phyloP scores from a whole-genome alignment of 2,797 vertebrate genomes.

The Paedocypris micromegethes region DNA sequence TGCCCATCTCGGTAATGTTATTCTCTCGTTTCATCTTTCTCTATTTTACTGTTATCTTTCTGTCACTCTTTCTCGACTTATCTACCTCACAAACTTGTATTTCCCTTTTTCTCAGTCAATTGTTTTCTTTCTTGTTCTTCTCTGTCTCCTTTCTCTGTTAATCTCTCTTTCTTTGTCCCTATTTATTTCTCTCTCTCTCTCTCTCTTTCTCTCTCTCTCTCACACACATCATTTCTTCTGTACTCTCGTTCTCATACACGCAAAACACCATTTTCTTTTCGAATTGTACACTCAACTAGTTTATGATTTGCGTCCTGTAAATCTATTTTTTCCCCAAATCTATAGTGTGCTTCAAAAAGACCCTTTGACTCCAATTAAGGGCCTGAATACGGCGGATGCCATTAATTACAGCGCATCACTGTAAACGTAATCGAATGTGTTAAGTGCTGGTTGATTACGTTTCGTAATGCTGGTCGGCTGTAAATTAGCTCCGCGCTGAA shows the following conservation, averaged over 20 bases:
- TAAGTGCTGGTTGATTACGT: slow-evolving; percentile 42
- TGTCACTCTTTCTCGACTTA: no score
- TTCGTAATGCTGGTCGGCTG: slow-evolving; percentile 1
- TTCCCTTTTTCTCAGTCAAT: no score
- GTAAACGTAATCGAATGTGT: slow-evolving; percentile 26
- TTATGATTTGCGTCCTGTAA: not conserved
- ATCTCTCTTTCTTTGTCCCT: no score
- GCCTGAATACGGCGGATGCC: slow-evolving; percentile 23
- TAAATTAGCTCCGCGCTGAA: not conserved
- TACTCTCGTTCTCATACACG: no score
- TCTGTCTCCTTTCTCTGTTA: not conserved
- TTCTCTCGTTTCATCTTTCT: no score
- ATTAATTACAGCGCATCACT: slow-evolving; percentile 40
- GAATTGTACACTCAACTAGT: not conserved
- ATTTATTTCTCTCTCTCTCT: not conserved
- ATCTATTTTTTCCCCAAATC: not conserved
- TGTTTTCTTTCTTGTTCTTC: not conserved
- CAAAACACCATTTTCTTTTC: no score
- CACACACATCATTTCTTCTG: not conserved
- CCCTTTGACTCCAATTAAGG: slow-evolving; percentile 2
- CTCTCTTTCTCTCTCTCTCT: not conserved
- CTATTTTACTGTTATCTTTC: no score
- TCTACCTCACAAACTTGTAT: no score
- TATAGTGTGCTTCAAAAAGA: slow-evolving; percentile 2
- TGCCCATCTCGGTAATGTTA: no score